phyloP scores from a whole-genome alignment of 2,797 vertebrate genomes.

The Simalia tracyae region DNA sequence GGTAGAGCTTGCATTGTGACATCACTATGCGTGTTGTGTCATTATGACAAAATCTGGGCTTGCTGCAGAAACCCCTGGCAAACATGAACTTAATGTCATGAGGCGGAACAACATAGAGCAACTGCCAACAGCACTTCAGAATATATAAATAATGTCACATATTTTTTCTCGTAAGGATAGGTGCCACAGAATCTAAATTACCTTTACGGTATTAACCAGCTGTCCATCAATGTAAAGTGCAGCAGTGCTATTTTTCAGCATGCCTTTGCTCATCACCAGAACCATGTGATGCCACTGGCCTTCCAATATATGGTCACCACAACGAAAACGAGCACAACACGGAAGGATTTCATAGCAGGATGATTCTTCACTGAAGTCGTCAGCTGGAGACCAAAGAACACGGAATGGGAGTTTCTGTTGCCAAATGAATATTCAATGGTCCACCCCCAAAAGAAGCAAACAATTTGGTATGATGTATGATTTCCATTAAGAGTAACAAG shows the following conservation, averaged over 20 bases:
- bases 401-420: neutral
- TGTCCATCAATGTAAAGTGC: constrained; percentile 93
- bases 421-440: neutral
- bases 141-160: too few relatives aligned
- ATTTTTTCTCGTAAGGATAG: neutral
- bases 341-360: constrained; percentile 98
- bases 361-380: constrained; percentile 94
- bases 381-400: constrained; percentile 72
- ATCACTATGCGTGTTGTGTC: neutral
- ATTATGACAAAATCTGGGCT: neutral
- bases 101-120: neutral
- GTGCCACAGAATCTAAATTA: constrained; percentile 55
- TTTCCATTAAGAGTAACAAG: neutral
- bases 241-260: constrained; percentile 97
- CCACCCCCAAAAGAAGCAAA: neutral
- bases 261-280: constrained; percentile 98
- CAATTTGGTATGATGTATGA: neutral
- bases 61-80: neutral
- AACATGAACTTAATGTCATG: neutral
- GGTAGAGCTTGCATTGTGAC: neutral
- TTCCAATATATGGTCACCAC: constrained; percentile 90
- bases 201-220: constrained; percentile 92
- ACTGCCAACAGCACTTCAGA: neutral
- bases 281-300: constrained; percentile 98
- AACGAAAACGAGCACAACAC: constrained; percentile 94